phyloP scores from a whole-genome alignment of 2,888 invertebrate species.

The Prosapia bicincta region DNA sequence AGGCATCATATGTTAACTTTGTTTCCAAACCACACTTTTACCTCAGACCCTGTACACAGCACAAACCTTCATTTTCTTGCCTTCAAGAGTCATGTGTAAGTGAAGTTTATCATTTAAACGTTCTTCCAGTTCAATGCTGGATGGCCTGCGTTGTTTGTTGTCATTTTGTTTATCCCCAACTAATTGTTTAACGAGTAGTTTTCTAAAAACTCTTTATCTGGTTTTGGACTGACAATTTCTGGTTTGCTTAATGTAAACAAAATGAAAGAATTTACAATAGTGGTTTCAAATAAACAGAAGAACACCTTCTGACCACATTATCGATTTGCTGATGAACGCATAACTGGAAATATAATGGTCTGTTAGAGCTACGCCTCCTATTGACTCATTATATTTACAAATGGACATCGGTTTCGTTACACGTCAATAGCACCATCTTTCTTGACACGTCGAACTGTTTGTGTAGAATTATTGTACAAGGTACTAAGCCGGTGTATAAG shows the following conservation, averaged over 20 bases:
- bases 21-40: background rate
- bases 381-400: background rate
- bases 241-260: slow-evolving; percentile 2
- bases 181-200: slow-evolving; percentile 8
- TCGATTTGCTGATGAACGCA: background rate
- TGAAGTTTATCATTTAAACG: slow-evolving; percentile 4
- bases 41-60: slow-evolving; percentile 7
- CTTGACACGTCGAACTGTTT: slow-evolving; percentile 11
- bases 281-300: slow-evolving; percentile 9
- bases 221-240: too few species aligned
- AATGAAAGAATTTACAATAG: slow-evolving; percentile 4
- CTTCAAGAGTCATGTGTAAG: background rate
- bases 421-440: background rate
- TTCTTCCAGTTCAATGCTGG: background rate
- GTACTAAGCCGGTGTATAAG: too few species aligned
- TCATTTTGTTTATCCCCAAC: slow-evolving; percentile 2
- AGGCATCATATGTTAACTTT: background rate
- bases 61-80: slow-evolving; percentile 3
- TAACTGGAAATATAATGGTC: slow-evolving; percentile 7
- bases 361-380: slow-evolving; percentile 6
- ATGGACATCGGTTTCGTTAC: background rate
- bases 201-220: slow-evolving; percentile 13
- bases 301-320: slow-evolving; percentile 6
- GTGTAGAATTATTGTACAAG: background rate
- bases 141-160: slow-evolving; percentile 3